Evolutionary conservation across 2,797 vertebrate species (phyloP), one percentile per base, ranked within the genome.

Genomic region (Galagoides demidoff): DNA sequence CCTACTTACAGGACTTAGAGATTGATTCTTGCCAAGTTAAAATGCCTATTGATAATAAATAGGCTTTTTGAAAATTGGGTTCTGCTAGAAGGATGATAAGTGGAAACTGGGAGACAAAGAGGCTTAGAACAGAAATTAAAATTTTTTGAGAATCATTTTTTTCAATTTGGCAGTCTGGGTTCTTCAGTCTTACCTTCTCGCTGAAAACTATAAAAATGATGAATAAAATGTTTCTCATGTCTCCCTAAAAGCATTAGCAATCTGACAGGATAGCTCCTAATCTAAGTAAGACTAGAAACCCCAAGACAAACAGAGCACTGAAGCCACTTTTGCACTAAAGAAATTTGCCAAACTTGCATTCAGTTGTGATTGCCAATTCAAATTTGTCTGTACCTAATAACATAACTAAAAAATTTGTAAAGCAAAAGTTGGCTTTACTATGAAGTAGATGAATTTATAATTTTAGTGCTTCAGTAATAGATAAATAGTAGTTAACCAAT

Each of bases 211-310:
- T 73, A 52, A 85, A 95, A 84, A 37, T 90, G 23, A 43, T 79
- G 49, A 14, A 68, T 76, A 59, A 92, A 84, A 52, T 76, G 31
- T 76, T 31, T 93, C 55, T 59, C 79, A 71, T 87, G 22, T 76
- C 37, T 95, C 91, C 29, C 57, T 91, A 17, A 89, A 97, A 66
- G 34, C 22, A 86, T 93, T 31, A 89, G 0, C 34, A n/a, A 45
- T 91, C 63, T 93, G 37, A 86, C 12, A 93, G 1, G 23, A 61
- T 93, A 93, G 49, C 31, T 82, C 7, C 37, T 78, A 95, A 68
- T 68, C 79, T 95, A 92, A 92, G 57, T 59, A 49, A 96, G 85
- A 93, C 63, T 49, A 77, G 57, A 7, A 93, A 83, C 17, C 74
- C 79, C 29, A 68, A 61, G 12, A 61, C 45, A 82, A 93, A 74